Conservation (phyloP, 2,113 vertebrate genomes). For the Ceyx margarethae region DNA sequence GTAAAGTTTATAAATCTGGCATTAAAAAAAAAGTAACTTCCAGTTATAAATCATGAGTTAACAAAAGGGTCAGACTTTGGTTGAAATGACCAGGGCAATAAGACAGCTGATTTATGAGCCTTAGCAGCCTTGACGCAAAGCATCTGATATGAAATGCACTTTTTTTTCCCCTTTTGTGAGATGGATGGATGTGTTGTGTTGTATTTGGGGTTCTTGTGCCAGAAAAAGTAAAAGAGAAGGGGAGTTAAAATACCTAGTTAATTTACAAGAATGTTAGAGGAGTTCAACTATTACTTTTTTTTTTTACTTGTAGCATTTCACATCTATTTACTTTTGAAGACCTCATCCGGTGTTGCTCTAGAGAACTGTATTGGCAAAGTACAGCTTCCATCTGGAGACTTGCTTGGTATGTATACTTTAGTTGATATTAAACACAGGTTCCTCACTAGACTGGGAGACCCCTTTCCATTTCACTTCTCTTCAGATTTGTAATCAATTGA, state of each 20-base stretch:
- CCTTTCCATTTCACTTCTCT: neutral
- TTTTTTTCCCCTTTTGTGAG: neutral
- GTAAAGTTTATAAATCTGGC: slow-evolving; percentile 71
- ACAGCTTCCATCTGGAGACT: slow-evolving; percentile 29
- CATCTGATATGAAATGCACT: slow-evolving; percentile 10
- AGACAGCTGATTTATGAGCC: slow-evolving; percentile 64
- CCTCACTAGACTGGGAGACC: neutral
- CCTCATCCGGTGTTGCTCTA: neutral
- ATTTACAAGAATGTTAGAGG: neutral
- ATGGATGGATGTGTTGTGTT: slow-evolving; percentile 28
- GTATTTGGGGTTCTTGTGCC: neutral
- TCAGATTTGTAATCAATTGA: neutral
- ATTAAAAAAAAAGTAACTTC: slow-evolving; percentile 44
- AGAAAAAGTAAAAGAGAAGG: neutral
- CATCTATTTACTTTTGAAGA: slow-evolving; percentile 11
- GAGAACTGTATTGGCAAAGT: slow-evolving; percentile 28
- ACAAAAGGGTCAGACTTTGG: slow-evolving; percentile 56
- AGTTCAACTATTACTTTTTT: neutral
- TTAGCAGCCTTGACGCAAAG: slow-evolving; percentile 35
- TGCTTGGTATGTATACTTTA: neutral
- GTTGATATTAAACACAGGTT: neutral
- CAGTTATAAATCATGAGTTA: slow-evolving; percentile 69
- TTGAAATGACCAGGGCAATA: slow-evolving; percentile 59
- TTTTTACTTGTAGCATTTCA: neutral
- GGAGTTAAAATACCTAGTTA: neutral